These are phyloP conservation scores for Lingula anatina DNA, from an alignment of 2,888 invertebrate genomes.

Conservation along the genomic window DNA sequence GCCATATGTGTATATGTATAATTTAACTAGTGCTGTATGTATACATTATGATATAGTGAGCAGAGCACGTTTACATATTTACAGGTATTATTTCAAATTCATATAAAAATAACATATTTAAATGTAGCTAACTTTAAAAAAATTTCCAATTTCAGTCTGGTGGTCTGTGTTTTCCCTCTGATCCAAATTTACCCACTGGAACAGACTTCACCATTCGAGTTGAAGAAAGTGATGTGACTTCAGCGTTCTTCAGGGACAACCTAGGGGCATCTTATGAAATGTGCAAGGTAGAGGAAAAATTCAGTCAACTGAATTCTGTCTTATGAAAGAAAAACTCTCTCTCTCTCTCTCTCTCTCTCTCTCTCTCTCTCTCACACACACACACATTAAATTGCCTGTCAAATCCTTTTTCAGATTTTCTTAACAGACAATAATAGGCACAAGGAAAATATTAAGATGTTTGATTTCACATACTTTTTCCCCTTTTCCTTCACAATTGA, in stretches of 20 bases:
- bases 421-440: background rate
- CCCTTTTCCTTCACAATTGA: no score
- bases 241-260: constrained; percentile 26
- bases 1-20: no score
- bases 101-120: background rate
- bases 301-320: no score
- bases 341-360: no score
- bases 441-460: background rate
- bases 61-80: no score
- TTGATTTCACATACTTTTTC: background rate
- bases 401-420: background rate
- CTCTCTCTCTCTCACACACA: no score
- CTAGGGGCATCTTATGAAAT: constrained; percentile 26
- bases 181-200: background rate
- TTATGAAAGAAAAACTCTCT: no score
- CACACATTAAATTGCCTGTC: background rate
- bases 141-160: background rate
- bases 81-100: no score
- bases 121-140: background rate
- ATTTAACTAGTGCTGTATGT: no score
- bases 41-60: no score
- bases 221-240: no score
- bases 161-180: constrained; percentile 1
- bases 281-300: constrained; percentile 24
- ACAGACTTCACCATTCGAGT: no score